Evolutionary conservation across 2,888 invertebrate genomes (phyloP).

Genomic region (Lepidochrysops patricia): DNA sequence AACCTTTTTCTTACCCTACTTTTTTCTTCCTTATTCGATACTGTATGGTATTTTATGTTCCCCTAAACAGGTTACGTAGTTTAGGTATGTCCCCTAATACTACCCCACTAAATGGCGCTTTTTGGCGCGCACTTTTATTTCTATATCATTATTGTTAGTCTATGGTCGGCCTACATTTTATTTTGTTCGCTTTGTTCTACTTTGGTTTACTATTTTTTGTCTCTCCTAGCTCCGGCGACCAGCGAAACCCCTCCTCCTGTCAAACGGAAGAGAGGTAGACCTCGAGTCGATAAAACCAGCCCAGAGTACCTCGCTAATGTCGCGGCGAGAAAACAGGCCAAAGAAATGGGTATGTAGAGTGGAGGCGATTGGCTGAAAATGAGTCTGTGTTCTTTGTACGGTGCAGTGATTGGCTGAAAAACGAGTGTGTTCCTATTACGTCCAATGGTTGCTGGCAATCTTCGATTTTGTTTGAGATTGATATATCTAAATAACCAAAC

Average conservation of each 20-base stretch:
- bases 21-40: no score
- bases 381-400: not conserved
- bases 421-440: no score
- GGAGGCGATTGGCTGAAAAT: not conserved
- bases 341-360: constrained; percentile 44
- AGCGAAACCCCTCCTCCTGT: constrained; percentile 37
- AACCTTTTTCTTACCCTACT: no score
- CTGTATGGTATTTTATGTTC: no score
- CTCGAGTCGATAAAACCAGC: constrained; percentile 59
- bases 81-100: no score
- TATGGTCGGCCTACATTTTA: constrained; percentile 26
- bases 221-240: constrained; percentile 31
- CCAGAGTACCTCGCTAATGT: constrained; percentile 59
- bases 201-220: constrained; percentile 18
- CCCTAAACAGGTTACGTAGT: no score
- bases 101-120: no score
- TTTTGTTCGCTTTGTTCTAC: constrained; percentile 17
- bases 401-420: no score
- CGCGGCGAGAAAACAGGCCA: constrained; percentile 58
- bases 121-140: not conserved
- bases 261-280: constrained; percentile 52
- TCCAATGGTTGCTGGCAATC: no score
- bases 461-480: no score
- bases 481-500: no score
- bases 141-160: constrained; percentile 17